Conservation (phyloP, 2,113 vertebrate species). For the Etia nguti region DNA sequence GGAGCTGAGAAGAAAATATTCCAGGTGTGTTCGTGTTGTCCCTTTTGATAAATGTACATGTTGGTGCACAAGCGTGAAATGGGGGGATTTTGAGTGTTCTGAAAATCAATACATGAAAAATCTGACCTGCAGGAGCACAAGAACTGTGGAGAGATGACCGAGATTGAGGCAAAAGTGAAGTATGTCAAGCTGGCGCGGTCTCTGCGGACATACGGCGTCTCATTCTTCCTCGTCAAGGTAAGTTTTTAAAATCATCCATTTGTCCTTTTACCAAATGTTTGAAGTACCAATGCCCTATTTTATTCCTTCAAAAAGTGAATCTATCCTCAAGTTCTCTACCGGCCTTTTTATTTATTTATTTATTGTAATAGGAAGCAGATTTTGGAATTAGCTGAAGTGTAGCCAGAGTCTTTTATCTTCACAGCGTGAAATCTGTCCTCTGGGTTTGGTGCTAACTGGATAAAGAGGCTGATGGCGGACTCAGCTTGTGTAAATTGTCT, state of each 20-base stretch:
- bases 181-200: constrained; percentile 95
- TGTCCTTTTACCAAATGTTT: neutral
- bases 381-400: neutral
- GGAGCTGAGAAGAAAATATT: constrained; percentile 77
- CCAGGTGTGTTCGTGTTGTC: constrained; percentile 57
- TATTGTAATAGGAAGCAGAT: neutral
- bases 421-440: constrained; percentile 6
- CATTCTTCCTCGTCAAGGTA: constrained; percentile 97
- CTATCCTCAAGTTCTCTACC: neutral
- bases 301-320: neutral
- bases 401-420: constrained; percentile 14
- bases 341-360: neutral
- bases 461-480: neutral
- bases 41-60: neutral
- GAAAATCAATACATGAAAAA: neutral
- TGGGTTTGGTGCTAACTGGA: constrained; percentile 3
- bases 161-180: constrained; percentile 97
- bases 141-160: constrained; percentile 93
- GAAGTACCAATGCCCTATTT: neutral
- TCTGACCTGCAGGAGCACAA: constrained; percentile 86
- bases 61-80: neutral
- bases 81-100: neutral
- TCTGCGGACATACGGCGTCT: constrained; percentile 91
- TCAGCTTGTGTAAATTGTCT: neutral
- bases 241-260: neutral